Base-by-base conservation (phyloP, 2,113 vertebrate species). In the Osmerus mordax region DNA sequence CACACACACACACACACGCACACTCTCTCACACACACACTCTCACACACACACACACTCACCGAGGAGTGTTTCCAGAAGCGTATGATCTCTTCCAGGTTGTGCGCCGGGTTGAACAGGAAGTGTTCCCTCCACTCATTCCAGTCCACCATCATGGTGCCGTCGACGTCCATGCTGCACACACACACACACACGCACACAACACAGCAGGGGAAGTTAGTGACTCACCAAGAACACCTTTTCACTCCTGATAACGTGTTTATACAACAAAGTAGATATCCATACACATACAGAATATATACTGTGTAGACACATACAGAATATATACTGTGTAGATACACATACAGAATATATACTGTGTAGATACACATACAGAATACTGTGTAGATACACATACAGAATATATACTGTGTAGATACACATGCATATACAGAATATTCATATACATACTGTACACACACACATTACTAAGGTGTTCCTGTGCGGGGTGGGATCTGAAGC, bases 51-150 rank as follows among this genome's bases (percentile, higher is more conserved):
- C 5, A 2, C 54, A 41, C 28, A 83, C 89, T 81, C 90, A 96
- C 96, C 65, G 94, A 91, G 55, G 96, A 95, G 86, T 97, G 95
- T 75, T 97, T 99, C 96, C 96, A 97, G 77, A 93, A 94, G 67
- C 91, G 91, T 74, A 98, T 83, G 77, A 98, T 98, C 86, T 95
- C 94, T 69, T 98, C 90, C 69, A 99, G 95, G 81, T 96, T 94
- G 76, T 94, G 90, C 54, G 89, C 95, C 2, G 95, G 94, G 78
- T 93, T 94, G 74, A 99, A 93, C 77, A 96, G 91, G 86, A 98
- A 97, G 81, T 97, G 95, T 71, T 97, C 94, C 58, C 94, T 91
- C 95, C 96, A 98, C 73, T 98, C 96, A 64, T 95, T 95, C 96
- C 97, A 99, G 85, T 98, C 97, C 23, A 99, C 92, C 75, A 95